Evolutionary conservation across 1,140 invertebrate genomes (phyloP), one percentile per base, ranked within the genome.

Genomic region (Temnothorax curvispinosus): DNA sequence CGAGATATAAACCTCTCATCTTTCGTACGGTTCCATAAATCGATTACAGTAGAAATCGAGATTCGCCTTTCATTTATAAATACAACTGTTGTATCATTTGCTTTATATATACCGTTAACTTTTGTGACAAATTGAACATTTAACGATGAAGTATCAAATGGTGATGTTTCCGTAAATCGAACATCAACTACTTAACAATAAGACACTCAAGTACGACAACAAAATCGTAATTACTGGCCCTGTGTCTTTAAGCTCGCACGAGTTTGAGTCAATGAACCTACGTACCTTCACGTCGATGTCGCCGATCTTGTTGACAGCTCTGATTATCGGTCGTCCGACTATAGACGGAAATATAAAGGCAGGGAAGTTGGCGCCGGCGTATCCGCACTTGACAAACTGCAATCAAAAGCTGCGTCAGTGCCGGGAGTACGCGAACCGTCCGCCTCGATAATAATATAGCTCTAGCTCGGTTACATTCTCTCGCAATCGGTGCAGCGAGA

Each of bases 311-410:
- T 99, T 98, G 82, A 98, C 97, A 58, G 99, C 99, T 95, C 99
- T 96, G 90, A 99, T 99, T 89, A 99, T 99, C 9, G 99, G 99
- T 93, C 99, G 96, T 81, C 99, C 99, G 71, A 99, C 99, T 96
- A 99, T 98, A 3, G 99, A 99, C 56, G 99, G 99, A 95, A 99
- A 99, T 93, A 99, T 99, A 94, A 99, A 98, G 65, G 98, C 98
- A 85, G 99, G 99, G 95, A 99, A 99, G 96, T 99, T 99, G 78
- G 98, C 98, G 65, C 99, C 99, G 89, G 99, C 99, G 97, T 99
- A 99, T 91, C 99, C 99, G 96, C 99, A 99, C 96, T 99, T 99
- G 9, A 99, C 99, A 96, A 99, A 99, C 99, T 99, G 95, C 41
- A 97, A 96, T 71, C 85, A 93, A 93, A 90, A 87, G 93, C 15